Percentiles rank a stretch among this genome's conserved stretches.
These are phyloP conservation scores for Apodemia duryi DNA, from an alignment of 2,888 invertebrate genomes.

Conservation along the genomic window DNA sequence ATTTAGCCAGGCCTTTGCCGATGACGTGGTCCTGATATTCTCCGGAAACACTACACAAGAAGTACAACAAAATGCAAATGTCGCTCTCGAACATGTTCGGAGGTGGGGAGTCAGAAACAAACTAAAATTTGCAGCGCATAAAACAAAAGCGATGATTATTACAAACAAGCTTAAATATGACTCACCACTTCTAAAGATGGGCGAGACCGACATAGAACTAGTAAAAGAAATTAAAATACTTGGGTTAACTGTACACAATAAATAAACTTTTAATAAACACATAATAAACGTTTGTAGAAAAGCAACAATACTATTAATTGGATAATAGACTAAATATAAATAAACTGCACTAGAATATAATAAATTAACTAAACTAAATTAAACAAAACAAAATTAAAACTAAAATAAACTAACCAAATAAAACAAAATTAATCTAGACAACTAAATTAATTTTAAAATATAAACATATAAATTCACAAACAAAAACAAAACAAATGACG, in stretches of 20 bases:
- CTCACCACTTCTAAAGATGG: not conserved
- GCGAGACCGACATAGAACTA: not conserved
- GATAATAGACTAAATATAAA: too few species aligned
- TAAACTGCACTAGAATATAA: too few species aligned
- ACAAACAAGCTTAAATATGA: not conserved
- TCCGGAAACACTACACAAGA: not conserved
- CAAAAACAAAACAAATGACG: too few species aligned
- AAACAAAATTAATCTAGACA: too few species aligned
- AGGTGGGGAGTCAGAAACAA: conserved; percentile 20
- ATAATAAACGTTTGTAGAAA: not conserved
- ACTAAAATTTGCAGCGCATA: conserved; percentile 16
- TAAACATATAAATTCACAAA: too few species aligned
- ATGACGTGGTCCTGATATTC: conserved; percentile 20
- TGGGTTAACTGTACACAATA: not conserved
- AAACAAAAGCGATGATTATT: conserved; percentile 4
- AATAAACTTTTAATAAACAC: not conserved
- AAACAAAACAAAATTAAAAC: too few species aligned
- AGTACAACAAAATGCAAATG: conserved; percentile 19
- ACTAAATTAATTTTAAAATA: too few species aligned
- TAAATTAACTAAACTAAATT: too few species aligned
- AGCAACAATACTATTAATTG: not conserved
- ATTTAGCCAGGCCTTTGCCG: conserved; percentile 22
- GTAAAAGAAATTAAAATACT: conserved; percentile 1
- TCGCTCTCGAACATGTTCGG: conserved; percentile 13
- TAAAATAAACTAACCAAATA: too few species aligned